phyloP scores from a whole-genome alignment of 2,113 vertebrate genomes.

The Fulmarus glacialis region DNA sequence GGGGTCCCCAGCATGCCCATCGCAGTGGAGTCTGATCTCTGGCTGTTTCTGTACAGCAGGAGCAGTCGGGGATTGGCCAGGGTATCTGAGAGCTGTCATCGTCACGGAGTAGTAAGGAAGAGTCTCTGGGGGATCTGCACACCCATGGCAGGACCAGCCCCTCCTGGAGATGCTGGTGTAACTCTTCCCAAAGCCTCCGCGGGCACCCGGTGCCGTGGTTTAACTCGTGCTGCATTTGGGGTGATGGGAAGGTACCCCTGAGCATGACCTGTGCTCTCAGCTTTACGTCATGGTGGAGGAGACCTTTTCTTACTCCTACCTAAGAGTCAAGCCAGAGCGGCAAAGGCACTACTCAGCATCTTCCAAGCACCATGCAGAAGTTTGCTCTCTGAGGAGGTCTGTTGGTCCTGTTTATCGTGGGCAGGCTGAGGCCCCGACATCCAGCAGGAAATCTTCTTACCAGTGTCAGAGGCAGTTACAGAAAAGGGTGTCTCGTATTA shows the following conservation, averaged over 20 bases:
- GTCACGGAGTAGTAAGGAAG: fast-evolving
- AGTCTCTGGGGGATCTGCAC: not conserved
- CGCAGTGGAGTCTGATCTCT: fast-evolving
- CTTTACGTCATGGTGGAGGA: fast-evolving
- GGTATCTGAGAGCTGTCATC: fast-evolving
- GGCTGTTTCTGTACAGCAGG: not conserved
- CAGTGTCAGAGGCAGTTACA: not conserved
- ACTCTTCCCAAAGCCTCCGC: not conserved
- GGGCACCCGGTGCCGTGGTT: fast-evolving
- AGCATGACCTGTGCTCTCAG: not conserved
- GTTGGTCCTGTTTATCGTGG: not conserved
- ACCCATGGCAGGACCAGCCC: not conserved
- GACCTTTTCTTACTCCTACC: fast-evolving
- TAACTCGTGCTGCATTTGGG: fast-evolving
- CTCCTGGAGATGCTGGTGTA: not conserved
- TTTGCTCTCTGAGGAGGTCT: fast-evolving
- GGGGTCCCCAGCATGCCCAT: not conserved
- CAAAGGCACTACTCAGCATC: not conserved
- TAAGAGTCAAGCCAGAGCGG: not conserved
- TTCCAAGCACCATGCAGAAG: fast-evolving
- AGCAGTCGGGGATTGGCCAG: not conserved
- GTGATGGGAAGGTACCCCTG: fast-evolving
- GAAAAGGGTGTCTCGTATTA: not conserved
- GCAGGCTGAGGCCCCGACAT: not conserved
- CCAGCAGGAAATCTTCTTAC: not conserved